Evolutionary conservation across 2,888 invertebrate genomes (phyloP), one percentile per base, ranked within the genome.

Genomic region (Tenthredo scrophulariae): DNA sequence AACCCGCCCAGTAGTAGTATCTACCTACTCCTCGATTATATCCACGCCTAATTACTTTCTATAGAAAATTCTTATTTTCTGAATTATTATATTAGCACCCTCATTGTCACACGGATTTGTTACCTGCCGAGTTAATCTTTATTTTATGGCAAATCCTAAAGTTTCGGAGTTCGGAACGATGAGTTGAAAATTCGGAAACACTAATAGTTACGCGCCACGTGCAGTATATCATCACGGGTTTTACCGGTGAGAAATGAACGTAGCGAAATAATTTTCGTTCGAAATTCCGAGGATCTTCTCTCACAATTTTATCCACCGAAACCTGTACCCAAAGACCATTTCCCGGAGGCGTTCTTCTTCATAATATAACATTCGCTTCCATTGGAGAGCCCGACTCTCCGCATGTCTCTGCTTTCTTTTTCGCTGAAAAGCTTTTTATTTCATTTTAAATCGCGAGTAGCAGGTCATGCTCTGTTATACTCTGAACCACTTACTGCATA

Each of bases 1-100:
- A 80, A 80, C 80, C 80, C 80, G 80, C 58, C 80, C 80, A 62
- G 26, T 62, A 62, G 10, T 62, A 7, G 26, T 62, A 62, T 62
- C 22, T 22, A 58, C 58, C n/a, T n/a, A 62, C 26, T 62, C 26
- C 22, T 26, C 26, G 62, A 13, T 26, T 22, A 10, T 26, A 22
- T 62, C 62, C 62, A 13, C 26, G 13, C 0, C 62, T 7, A 26
- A 62, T 26, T 62, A 62, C 62, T 13, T 62, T 13, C 1, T 13
- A 13, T 1, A 10, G 10, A 62, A 62, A 26, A 62, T 62, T 26
- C 26, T 26, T 22, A 10, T 13, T 62, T 26, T 62, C 58, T 7
- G 2, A 3, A 10, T 18, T 6, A 50, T n/a, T n/a, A 6, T 18
- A n/a, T 6, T 50, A 6, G n/a, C 6, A 5, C n/a, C 7, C 7